These are phyloP conservation scores for Perognathus longimembris DNA, from an alignment of 2,113 vertebrate genomes.

Conservation along the genomic window DNA sequence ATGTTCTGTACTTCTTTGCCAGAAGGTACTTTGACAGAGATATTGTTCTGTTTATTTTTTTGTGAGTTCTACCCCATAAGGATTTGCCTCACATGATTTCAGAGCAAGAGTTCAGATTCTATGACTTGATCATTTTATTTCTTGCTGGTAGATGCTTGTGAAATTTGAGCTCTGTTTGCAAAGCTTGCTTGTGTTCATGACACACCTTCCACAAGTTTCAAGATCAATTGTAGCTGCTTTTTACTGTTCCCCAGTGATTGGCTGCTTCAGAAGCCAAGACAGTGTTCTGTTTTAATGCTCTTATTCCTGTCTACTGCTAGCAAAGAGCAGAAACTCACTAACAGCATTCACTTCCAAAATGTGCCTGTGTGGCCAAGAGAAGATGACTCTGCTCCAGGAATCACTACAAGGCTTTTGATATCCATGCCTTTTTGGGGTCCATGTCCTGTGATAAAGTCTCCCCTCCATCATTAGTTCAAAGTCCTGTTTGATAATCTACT, in stretches of 20 bases:
- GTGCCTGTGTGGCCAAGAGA: neutral
- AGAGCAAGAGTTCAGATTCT: neutral
- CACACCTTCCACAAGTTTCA: neutral
- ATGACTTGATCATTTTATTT: neutral
- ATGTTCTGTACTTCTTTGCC: neutral
- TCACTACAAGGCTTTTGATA: neutral
- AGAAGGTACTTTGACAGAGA: neutral
- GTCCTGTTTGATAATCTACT: neutral
- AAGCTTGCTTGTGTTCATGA: neutral
- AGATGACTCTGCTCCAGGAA: neutral
- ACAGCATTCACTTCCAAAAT: neutral
- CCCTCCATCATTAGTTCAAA: neutral
- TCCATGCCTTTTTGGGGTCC: neutral
- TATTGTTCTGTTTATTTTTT: neutral
- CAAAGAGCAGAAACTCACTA: neutral
- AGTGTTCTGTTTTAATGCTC: neutral
- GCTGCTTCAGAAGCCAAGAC: neutral
- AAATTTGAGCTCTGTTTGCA: neutral
- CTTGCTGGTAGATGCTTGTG: neutral
- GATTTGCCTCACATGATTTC: neutral
- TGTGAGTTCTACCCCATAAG: neutral
- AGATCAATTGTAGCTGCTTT: neutral
- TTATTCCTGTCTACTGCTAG: neutral
- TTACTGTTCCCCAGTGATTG: neutral
- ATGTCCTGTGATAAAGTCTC: neutral